These are phyloP conservation scores for Sander vitreus DNA, from an alignment of 2,113 vertebrate species.

Conservation along the genomic window DNA sequence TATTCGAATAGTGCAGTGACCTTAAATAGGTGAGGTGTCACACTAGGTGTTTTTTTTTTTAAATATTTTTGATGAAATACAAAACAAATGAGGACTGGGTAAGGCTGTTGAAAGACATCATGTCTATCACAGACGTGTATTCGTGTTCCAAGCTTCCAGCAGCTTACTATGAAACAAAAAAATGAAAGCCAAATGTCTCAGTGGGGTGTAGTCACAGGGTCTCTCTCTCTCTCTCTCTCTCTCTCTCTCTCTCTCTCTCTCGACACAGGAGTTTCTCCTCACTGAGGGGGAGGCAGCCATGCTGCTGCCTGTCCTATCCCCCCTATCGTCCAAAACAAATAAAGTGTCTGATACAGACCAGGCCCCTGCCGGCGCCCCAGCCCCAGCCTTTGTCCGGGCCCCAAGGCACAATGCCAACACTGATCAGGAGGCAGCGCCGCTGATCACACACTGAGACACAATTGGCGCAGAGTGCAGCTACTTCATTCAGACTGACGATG, in stretches of 20 bases:
- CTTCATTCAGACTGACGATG: conserved; percentile 55
- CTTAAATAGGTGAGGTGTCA: neutral
- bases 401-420: conserved; percentile 68
- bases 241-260: too few relatives aligned
- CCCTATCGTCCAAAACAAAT: conserved; percentile 77
- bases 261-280: conserved; percentile 66
- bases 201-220: conserved; percentile 60
- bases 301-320: conserved; percentile 34
- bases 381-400: conserved; percentile 64
- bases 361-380: conserved; percentile 62
- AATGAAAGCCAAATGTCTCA: conserved; percentile 75
- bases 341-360: conserved; percentile 71
- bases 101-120: conserved; percentile 27
- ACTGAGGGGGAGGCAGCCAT: conserved; percentile 46
- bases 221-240: conserved; percentile 3
- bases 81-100: conserved; percentile 14
- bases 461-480: conserved; percentile 52
- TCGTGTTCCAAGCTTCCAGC: conserved; percentile 42
- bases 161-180: conserved; percentile 48
- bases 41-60: too few relatives aligned
- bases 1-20: neutral
- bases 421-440: conserved; percentile 67
- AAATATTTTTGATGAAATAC: neutral
- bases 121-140: conserved; percentile 41
- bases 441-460: conserved; percentile 69